phyloP scores from a whole-genome alignment of 2,888 invertebrate species.

The Caradrina kadenii region DNA sequence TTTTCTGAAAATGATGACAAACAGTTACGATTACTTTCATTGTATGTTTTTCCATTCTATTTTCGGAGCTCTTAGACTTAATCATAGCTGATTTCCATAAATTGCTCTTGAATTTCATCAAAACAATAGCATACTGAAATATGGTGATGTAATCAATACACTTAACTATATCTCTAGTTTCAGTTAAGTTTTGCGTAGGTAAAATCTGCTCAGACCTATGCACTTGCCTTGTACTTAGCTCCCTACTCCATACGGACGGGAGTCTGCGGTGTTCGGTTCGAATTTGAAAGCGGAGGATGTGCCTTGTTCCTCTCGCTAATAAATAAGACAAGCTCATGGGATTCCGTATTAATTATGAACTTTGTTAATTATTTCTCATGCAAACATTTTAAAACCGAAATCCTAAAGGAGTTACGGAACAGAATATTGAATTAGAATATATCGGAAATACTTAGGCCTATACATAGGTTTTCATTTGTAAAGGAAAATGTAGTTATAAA shows the following conservation, averaged over 20 bases:
- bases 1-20: no score
- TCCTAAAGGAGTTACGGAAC: not conserved
- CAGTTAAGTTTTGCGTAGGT: no score
- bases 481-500: not conserved
- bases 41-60: no score
- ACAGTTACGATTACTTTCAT: no score
- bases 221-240: not conserved
- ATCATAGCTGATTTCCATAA: no score
- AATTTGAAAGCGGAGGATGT: constrained; percentile 7
- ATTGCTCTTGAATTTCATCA: no score
- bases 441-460: no score
- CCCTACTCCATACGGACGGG: not conserved
- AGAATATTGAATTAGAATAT: not conserved
- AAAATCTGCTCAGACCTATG: not conserved
- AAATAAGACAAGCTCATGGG: constrained; percentile 9
- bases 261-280: constrained; percentile 17
- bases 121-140: no score
- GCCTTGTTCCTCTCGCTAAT: constrained; percentile 17
- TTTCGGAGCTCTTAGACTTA: no score
- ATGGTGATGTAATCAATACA: no score
- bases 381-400: not conserved
- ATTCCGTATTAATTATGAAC: constrained; percentile 26
- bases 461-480: not conserved
- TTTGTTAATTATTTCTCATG: constrained; percentile 18
- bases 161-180: no score